Conservation (phyloP, 2,888 invertebrate species). For the Sipunculus nudus region DNA sequence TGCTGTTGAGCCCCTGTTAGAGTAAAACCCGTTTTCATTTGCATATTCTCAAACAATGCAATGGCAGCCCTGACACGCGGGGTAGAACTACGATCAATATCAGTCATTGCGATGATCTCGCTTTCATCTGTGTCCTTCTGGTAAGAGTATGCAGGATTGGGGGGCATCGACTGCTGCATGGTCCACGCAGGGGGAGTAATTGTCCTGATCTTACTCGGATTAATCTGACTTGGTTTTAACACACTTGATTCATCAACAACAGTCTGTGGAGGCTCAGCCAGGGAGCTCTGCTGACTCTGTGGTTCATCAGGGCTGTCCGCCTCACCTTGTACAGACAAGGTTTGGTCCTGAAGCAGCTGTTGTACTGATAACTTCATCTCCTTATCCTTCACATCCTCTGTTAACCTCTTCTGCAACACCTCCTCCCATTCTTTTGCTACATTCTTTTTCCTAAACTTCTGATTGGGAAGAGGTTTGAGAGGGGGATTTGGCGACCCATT, state of each 20-base stretch:
- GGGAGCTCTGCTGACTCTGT: neutral
- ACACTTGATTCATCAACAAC: too few relatives aligned
- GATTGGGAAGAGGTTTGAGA: slow-evolving; percentile 26
- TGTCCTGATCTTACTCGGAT: neutral
- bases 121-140: slow-evolving; percentile 5
- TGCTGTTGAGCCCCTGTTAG: too few relatives aligned
- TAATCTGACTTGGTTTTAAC: neutral
- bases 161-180: neutral
- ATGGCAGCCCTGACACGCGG: slow-evolving; percentile 1
- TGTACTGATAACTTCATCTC: slow-evolving; percentile 42
- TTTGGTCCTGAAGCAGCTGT: neutral
- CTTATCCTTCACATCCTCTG: slow-evolving; percentile 57
- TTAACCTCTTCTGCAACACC: slow-evolving; percentile 50
- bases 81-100: neutral
- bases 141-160: slow-evolving; percentile 16
- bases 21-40: slow-evolving; percentile 5
- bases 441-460: slow-evolving; percentile 31
- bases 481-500: neutral
- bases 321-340: neutral
- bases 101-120: neutral
- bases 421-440: slow-evolving; percentile 50
- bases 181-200: too few relatives aligned
- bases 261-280: neutral
- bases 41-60: slow-evolving; percentile 22
- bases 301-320: neutral